phyloP scores from a whole-genome alignment of 2,888 invertebrate species.

The Pandemis corylana region DNA sequence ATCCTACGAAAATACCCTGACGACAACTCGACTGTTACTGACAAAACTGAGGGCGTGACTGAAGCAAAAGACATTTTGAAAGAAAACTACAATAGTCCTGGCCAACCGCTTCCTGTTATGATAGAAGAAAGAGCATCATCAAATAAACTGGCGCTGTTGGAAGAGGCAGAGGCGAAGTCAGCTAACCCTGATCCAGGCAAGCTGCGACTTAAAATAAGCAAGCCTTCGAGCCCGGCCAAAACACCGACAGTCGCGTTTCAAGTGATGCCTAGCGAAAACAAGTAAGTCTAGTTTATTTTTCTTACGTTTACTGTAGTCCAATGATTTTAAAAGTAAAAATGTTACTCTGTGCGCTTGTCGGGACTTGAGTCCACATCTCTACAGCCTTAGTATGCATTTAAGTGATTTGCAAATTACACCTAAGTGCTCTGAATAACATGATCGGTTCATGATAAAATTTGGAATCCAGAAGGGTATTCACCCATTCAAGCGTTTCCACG shows the following conservation, averaged over 20 bases:
- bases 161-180: constrained; percentile 58
- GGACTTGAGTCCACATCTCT: too few relatives aligned
- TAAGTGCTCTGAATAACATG: too few relatives aligned
- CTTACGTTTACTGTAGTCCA: too few relatives aligned
- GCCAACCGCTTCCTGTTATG: constrained; percentile 52
- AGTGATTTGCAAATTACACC: too few relatives aligned
- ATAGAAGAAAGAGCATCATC: constrained; percentile 69
- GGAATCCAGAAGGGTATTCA: too few relatives aligned
- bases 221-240: constrained; percentile 64
- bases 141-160: constrained; percentile 63
- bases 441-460: too few relatives aligned
- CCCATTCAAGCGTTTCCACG: too few relatives aligned
- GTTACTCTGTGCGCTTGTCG: too few relatives aligned
- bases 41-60: constrained; percentile 41
- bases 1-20: constrained; percentile 74
- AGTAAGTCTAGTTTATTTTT: constrained; percentile 56
- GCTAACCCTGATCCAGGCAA: constrained; percentile 46
- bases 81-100: constrained; percentile 59
- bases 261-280: constrained; percentile 81
- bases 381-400: too few relatives aligned
- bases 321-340: too few relatives aligned
- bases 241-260: constrained; percentile 79
- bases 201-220: constrained; percentile 55
- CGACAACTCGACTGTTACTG: constrained; percentile 47
- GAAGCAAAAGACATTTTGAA: constrained; percentile 51